A percentile compares a stretch with the other conserved stretches of the same genome.
phyloP scores from a whole-genome alignment of 2,113 vertebrate species.

The Cyanistes caeruleus region DNA sequence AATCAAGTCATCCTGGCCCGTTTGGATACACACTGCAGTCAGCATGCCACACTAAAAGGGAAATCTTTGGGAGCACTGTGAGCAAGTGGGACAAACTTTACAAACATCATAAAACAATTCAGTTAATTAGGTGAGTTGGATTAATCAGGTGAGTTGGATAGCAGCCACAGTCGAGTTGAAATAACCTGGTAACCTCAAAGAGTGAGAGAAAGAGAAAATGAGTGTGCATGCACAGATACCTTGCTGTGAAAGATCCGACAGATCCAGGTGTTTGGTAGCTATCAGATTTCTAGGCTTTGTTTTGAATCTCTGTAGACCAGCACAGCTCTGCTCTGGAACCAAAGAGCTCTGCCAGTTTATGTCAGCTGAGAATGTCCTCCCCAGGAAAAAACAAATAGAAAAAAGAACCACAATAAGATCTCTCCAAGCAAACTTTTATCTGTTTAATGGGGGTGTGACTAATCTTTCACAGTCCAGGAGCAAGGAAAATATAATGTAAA shows the following conservation, averaged over 20 bases:
- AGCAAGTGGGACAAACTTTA: neutral
- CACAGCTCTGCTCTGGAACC: neutral
- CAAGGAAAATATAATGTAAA: neutral
- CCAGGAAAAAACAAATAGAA: neutral
- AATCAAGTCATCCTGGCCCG: neutral
- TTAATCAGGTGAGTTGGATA: neutral
- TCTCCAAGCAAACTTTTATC: neutral
- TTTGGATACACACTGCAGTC: neutral
- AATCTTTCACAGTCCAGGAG: conserved; percentile 8
- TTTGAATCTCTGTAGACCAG: neutral
- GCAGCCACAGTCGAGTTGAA: neutral
- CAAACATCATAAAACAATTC: neutral
- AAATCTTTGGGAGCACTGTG: neutral
- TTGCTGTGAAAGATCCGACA: neutral
- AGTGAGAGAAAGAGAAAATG: neutral
- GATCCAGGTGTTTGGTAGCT: neutral
- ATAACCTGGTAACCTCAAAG: neutral
- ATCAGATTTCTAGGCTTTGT: neutral
- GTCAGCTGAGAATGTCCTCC: neutral
- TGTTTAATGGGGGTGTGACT: conserved; percentile 14
- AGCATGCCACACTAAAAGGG: neutral
- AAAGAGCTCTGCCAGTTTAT: neutral
- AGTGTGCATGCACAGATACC: no score
- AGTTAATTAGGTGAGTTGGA: neutral
- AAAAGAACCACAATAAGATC: neutral